phyloP scores from a whole-genome alignment of 2,113 vertebrate species.

The Grantiella picta region DNA sequence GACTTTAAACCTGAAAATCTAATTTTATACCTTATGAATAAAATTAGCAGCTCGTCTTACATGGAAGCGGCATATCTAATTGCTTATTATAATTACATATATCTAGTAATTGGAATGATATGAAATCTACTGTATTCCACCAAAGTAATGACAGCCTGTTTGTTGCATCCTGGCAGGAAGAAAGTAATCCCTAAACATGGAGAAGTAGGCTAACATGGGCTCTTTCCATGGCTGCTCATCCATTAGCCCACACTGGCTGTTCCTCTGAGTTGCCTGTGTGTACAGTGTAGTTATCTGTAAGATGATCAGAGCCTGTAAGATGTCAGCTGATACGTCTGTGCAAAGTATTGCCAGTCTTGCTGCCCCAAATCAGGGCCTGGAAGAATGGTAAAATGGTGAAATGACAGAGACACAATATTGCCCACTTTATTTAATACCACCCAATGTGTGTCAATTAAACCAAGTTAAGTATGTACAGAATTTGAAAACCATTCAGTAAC shows the following conservation, averaged over 20 bases:
- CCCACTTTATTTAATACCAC: not conserved
- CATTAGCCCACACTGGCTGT: not conserved
- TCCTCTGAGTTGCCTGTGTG: not conserved
- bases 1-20: not conserved
- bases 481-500: not conserved
- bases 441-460: not conserved
- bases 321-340: not conserved
- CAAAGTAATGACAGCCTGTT: not conserved
- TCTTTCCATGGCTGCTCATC: fast-evolving
- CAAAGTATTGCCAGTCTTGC: not conserved
- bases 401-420: not conserved
- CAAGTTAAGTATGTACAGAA: not conserved
- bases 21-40: not conserved
- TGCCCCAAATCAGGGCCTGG: fast-evolving
- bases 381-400: not conserved
- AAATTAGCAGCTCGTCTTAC: not conserved
- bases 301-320: not conserved
- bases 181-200: not conserved
- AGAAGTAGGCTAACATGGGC: fast-evolving
- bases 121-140: not conserved
- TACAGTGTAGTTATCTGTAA: not conserved
- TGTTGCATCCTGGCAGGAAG: not conserved
- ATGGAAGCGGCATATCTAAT: not conserved
- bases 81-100: not conserved
- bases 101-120: not conserved